Evolutionary conservation across 2,797 vertebrate genomes (phyloP), one percentile per base, ranked within the genome.

Genomic region (Falco concolor): DNA sequence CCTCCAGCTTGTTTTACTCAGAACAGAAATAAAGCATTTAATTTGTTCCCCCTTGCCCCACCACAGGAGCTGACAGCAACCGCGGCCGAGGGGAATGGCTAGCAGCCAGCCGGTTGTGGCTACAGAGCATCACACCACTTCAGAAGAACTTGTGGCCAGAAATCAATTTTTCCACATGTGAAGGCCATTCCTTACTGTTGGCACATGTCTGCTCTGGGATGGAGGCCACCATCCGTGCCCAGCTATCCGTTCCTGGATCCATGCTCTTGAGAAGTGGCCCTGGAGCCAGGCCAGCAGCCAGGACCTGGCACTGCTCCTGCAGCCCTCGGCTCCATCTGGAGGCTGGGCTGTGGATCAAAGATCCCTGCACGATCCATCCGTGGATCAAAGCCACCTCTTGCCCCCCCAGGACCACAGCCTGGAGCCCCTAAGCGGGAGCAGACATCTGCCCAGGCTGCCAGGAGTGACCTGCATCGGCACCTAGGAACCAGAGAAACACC

Each of bases 121-220:
- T 17, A 6, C 16, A 5, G 74, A 36, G 44, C 56, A 27, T 20
- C 32, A 3, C 32, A 3, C 0, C 2, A 28, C 34, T 8, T n/a
- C 34, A 7, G 68, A 56, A 28, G 32, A 20, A 13, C 24, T 5
- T 8, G 40, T 2, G n/a, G 36, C 49, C 52, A 20, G 19, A 18
- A 61, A 68, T 0, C 5, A 25, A 4, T 17, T 19, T 40, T 19
- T 7, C 50, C 22, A 13, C 0, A 12, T 12, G 30, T 11, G 50
- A 47, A 53, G 56, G 53, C 54, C 6, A 1, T 13, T 82, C 15
- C 28, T 19, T 4, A 6, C 27, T 25, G 24, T 18, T 25, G 2
- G 3, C 4, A 5, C 34, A 8, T 0, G 23, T 5, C 53, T 4
- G 4, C 34, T 42, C 25, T 9, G 40, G 42, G 73, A 19, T 2